Evolutionary conservation across 2,113 vertebrate species (phyloP).

Genomic region (Ranitomeya imitator): DNA sequence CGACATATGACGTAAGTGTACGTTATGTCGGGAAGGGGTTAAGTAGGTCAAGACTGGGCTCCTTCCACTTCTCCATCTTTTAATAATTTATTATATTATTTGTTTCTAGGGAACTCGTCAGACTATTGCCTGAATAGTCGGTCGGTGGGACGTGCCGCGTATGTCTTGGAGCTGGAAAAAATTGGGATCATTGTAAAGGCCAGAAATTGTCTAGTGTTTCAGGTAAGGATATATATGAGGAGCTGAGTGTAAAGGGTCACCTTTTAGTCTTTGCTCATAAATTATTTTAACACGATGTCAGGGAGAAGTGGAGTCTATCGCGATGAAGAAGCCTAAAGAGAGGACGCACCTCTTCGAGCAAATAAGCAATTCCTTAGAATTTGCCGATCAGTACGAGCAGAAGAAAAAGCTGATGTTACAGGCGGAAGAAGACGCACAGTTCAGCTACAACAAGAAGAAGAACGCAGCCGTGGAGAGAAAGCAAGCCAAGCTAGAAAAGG

Average conservation of each 20-base stretch:
- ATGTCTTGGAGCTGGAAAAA: slow-evolving; percentile 79
- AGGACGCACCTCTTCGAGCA: slow-evolving; percentile 88
- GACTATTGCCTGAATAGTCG: slow-evolving; percentile 78
- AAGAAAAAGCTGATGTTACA: slow-evolving; percentile 80
- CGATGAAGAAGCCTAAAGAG: slow-evolving; percentile 89
- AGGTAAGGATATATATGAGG: slow-evolving; percentile 73
- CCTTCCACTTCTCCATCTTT: too few relatives aligned
- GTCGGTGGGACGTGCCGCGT: slow-evolving; percentile 72
- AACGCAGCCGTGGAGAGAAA: slow-evolving; percentile 80
- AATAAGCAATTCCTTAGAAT: slow-evolving; percentile 85
- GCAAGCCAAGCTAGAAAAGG: slow-evolving; percentile 82
- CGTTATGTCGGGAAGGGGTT: too few relatives aligned
- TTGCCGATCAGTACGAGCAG: slow-evolving; percentile 78
- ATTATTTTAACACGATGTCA: slow-evolving; percentile 61
- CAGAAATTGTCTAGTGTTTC: slow-evolving; percentile 90
- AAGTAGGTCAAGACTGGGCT: too few relatives aligned
- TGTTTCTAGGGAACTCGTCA: slow-evolving; percentile 75
- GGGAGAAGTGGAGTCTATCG: slow-evolving; percentile 92
- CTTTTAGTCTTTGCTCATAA: neutral
- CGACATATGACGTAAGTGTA: too few relatives aligned
- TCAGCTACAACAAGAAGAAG: slow-evolving; percentile 89
- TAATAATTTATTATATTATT: neutral
- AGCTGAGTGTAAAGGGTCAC: too few relatives aligned
- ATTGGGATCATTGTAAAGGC: slow-evolving; percentile 86
- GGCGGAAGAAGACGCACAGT: slow-evolving; percentile 87